Base-by-base conservation (phyloP, 2,113 vertebrate species). In the Ceyx melanurus region DNA sequence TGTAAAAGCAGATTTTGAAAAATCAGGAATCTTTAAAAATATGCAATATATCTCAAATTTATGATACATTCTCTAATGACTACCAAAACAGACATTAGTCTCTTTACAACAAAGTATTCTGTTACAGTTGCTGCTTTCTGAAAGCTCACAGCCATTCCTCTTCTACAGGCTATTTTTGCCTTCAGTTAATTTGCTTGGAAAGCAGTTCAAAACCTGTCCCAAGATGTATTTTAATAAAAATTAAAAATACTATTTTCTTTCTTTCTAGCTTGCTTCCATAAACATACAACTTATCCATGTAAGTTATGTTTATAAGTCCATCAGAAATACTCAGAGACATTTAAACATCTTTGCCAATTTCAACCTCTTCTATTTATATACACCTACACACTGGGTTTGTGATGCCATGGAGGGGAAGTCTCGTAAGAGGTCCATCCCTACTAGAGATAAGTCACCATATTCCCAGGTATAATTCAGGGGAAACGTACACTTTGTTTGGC, bases 111-210 rank as follows among this genome's bases (percentile, higher is more conserved):
- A 89, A 75, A 80, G 25, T 66, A 42, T 87, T 79, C 53, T 87
- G 81, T 86, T 89, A 65, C 56, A 72, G 40, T 71, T 80, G 67
- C 54, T 82, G 64, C 57, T 92, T 89, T 88, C 79, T 82, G 68
- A 48, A 85, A 79, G 51, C 60, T 91, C 37, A 75, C 17, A 87
- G 42, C 78, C 37, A 60, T 90, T 89, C 60, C 91, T 21, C 45
- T 17, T 83, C 33, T 65, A 35, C 18, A 50, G 46, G 37, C 70
- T 46, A n/a, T 85, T 90, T 90, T 79, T 82, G 56, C 46, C n/a
- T 90, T 89, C 78, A 87, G 42, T 87, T 82, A 91, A 66, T 87
- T 88, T 88, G 64, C 51, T 40, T 80, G 25, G 67, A 95, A 91
- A 89, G 54, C 56, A 89, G 51, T 89, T 91, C 23, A 77, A 93